phyloP scores from a whole-genome alignment of 1,140 invertebrate genomes.

The fruit fly (Drosophila melanogaster) region DNA sequence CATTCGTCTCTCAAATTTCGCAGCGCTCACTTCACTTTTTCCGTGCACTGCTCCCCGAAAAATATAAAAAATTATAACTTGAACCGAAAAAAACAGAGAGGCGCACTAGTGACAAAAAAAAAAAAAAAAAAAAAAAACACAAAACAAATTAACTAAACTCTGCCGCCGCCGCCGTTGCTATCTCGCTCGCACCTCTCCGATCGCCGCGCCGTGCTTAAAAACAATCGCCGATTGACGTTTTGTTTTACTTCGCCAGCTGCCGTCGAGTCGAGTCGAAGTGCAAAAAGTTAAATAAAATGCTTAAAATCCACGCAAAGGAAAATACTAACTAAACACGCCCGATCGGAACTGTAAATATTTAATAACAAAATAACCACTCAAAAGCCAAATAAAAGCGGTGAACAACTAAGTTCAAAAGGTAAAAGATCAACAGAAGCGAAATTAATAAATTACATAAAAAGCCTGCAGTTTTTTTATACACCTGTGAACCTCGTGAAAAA shows the following conservation, averaged over 20 bases:
- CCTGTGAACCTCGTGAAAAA: conserved; percentile 23
- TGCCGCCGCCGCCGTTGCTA: conserved; percentile 38
- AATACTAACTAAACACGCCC: conserved; percentile 11
- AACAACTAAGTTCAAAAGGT: conserved; percentile 40
- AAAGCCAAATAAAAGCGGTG: conserved; percentile 10
- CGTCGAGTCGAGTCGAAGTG: conserved; percentile 50
- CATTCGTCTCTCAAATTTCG: conserved; percentile 78
- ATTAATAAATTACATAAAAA: conserved; percentile 45
- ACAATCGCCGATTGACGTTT: conserved; percentile 57
- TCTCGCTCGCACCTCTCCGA: conserved; percentile 41
- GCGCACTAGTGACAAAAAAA: conserved; percentile 26
- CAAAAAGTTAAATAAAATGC: conserved; percentile 49
- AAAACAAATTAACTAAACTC: conserved; percentile 59
- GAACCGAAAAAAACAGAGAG: conserved; percentile 39
- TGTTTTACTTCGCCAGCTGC: conserved; percentile 57
- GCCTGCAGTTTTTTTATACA: conserved; percentile 44
- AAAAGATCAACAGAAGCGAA: conserved; percentile 23
- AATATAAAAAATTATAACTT: conserved; percentile 29
- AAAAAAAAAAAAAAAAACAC: conserved; percentile 9
- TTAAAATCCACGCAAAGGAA: conserved; percentile 14
- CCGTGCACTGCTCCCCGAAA: conserved; percentile 70
- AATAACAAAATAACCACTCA: neutral
- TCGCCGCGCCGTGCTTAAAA: conserved; percentile 56
- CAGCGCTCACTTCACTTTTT: conserved; percentile 71
- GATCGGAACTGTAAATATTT: conserved; percentile 58